Conservation (phyloP, 2,113 vertebrate genomes). For the Conger conger region DNA sequence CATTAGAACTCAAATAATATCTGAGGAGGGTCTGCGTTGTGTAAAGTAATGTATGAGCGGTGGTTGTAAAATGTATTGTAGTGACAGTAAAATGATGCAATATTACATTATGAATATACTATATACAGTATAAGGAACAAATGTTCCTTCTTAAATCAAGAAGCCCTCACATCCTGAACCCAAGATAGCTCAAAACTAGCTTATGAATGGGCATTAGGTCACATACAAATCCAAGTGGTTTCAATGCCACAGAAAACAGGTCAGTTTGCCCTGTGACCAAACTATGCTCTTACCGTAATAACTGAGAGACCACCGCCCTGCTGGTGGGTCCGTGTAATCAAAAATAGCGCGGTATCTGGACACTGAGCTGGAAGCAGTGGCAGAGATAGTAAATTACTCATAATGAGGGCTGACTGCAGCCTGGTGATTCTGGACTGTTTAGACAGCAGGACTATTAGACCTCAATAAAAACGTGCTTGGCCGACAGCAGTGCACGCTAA, state of each 20-base stretch:
- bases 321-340: not conserved
- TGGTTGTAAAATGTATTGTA: not conserved
- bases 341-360: not conserved
- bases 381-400: slow-evolving; percentile 3
- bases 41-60: too few species aligned
- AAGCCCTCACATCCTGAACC: not conserved
- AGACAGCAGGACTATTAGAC: not conserved
- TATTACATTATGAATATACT: not conserved
- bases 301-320: not conserved
- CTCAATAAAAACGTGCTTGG: slow-evolving; percentile 1
- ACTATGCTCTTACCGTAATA: not conserved
- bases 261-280: not conserved
- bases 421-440: not conserved
- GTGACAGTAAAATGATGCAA: not conserved
- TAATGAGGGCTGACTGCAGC: not conserved
- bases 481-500: not conserved
- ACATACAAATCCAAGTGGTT: not conserved
- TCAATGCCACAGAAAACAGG: not conserved
- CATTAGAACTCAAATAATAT: not conserved
- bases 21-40: too few species aligned
- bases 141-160: not conserved
- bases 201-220: not conserved
- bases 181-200: not conserved
- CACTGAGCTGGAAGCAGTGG: not conserved
- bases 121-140: not conserved